These are phyloP conservation scores for Solenodon paradoxus DNA, from an alignment of 2,113 vertebrate species.

Conservation along the genomic window DNA sequence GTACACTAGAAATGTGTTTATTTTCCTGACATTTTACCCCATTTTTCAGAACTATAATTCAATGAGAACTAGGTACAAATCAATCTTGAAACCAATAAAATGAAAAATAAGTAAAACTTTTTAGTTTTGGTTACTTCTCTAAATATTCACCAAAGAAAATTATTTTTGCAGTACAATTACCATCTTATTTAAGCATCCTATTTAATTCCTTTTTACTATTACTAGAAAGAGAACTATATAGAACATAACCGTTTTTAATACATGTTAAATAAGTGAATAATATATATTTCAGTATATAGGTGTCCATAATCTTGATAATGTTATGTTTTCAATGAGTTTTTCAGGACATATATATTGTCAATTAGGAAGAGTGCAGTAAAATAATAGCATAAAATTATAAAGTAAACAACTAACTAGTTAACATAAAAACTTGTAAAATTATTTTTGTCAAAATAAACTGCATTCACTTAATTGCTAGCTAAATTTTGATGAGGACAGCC, in stretches of 20 bases:
- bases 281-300: not conserved
- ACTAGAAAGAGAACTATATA: not conserved
- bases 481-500: not conserved
- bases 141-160: not conserved
- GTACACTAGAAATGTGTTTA: not conserved
- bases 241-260: not conserved
- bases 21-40: not conserved
- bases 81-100: not conserved
- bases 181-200: not conserved
- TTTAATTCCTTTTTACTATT: not conserved
- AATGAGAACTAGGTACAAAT: not conserved
- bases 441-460: not conserved
- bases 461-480: not conserved
- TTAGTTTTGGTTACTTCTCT: not conserved
- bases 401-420: not conserved
- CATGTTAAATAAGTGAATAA: not conserved
- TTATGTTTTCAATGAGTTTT: not conserved
- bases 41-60: not conserved
- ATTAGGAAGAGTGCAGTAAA: not conserved
- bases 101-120: too few species aligned
- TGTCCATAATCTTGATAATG: not conserved
- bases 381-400: not conserved
- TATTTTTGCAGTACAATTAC: not conserved
- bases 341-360: not conserved
- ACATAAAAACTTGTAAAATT: not conserved